Evolutionary conservation across 2,113 vertebrate genomes (phyloP).

Genomic region (Chiloscyllium plagiosum): DNA sequence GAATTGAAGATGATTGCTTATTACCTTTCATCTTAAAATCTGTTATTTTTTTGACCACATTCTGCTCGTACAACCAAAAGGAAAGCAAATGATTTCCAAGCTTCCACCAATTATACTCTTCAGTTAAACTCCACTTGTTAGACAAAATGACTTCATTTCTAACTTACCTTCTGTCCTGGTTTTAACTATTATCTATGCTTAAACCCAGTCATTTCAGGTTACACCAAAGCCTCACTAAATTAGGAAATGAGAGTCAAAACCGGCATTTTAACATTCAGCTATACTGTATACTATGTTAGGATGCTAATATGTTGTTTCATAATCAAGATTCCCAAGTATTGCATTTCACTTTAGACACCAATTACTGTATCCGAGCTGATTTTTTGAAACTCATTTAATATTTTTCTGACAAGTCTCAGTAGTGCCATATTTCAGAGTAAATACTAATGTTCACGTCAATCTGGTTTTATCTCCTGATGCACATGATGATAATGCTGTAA

Average conservation of each 20-base stretch:
- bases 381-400: not conserved
- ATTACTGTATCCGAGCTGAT: not conserved
- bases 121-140: not conserved
- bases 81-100: not conserved
- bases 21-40: not conserved
- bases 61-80: not conserved
- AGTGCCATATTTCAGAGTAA: not conserved
- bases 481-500: not conserved
- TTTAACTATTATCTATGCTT: not conserved
- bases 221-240: not conserved
- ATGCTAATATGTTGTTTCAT: not conserved
- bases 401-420: not conserved
- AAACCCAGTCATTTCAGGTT: not conserved
- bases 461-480: not conserved
- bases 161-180: not conserved
- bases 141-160: not conserved
- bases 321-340: not conserved
- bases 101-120: not conserved
- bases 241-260: not conserved
- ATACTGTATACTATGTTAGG: not conserved
- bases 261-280: not conserved
- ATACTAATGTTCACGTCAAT: constrained; percentile 11
- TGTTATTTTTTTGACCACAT: not conserved
- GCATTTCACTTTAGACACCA: not conserved
- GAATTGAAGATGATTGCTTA: not conserved